These are phyloP conservation scores for Carcharodon carcharias DNA, from an alignment of 2,797 vertebrate genomes.

Conservation along the genomic window DNA sequence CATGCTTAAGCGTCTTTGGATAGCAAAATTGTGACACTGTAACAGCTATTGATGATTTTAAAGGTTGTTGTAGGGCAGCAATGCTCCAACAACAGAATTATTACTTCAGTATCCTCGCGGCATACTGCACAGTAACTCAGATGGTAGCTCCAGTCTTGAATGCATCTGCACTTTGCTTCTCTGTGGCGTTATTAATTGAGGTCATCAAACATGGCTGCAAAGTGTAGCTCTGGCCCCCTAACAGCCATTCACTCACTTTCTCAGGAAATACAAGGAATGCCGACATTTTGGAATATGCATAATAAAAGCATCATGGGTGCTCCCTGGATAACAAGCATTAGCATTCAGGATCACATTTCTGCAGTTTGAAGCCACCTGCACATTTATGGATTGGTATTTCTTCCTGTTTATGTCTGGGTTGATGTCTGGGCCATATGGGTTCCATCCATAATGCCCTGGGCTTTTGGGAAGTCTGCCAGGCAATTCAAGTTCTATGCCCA, in stretches of 20 bases:
- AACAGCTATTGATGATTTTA: not conserved
- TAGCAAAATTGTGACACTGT: not conserved
- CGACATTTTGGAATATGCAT: not conserved
- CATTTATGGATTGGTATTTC: not conserved
- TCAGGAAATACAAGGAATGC: not conserved
- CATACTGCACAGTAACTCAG: not conserved
- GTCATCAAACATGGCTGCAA: not conserved
- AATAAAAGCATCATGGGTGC: not conserved
- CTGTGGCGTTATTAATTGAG: slow-evolving; percentile 8
- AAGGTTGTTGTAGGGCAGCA: not conserved
- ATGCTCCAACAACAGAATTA: not conserved
- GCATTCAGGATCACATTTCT: not conserved
- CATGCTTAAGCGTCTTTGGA: not conserved
- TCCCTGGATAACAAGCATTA: slow-evolving; percentile 2
- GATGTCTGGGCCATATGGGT: slow-evolving; percentile 1
- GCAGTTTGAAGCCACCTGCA: not conserved
- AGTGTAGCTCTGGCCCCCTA: not conserved
- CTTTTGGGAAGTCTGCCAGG: slow-evolving; percentile 11
- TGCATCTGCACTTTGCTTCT: not conserved
- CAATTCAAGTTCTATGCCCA: not conserved
- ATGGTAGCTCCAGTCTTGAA: not conserved
- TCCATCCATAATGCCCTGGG: slow-evolving; percentile 12
- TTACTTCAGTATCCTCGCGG: not conserved
- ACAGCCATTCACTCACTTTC: not conserved
- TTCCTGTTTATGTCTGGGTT: slow-evolving; percentile 10